Base-by-base conservation (phyloP, 2,113 vertebrate genomes). In the Falcunculus frontatus region DNA sequence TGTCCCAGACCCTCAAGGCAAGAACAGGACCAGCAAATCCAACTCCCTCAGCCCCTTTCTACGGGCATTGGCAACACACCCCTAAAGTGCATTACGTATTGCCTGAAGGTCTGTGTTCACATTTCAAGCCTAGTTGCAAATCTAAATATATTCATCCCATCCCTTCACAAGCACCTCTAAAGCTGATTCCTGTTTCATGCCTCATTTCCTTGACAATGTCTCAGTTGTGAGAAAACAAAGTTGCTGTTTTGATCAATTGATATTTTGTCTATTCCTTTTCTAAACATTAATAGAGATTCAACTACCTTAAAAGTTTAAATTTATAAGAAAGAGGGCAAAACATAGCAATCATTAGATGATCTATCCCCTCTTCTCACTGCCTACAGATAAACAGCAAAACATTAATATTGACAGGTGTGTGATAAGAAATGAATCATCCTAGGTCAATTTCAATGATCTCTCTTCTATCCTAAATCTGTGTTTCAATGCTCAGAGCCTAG, bases 231-330 rank as follows among this genome's bases (percentile, higher is more conserved):
- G 22, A n/a, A 70, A 32, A 70, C 9, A 72, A 70, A 91, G 49
- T 14, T 65, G 16, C 47, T 47, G 46, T 84, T 90, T 75, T 87
- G 39, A 74, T 67, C 30, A 42, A 49, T 1, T 37, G 16, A 52
- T 79, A 79, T 30, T 67, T 64, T 77, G 18, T 74, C 92, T 92
- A 81, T 92, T 93, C 9, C 10, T 73, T 65, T 95, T 62, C 46
- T 75, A 78, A 91, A 73, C 4, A 42, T 56, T 82, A 77, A 74
- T 37, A 75, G 20, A 74, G 4, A 81, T 56, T 56, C 4, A 72
- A 30, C 3, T 52, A n/a, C 37, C 82, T 68, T 20, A 17, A n/a
- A 78, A 56, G 9, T 39, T 53, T 42, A 32, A 9, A 3, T 49
- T 63, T 80, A 42, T 60, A 73, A 68, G 39, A 42, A 74, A 68